phyloP scores from a whole-genome alignment of 1,140 invertebrate genomes.

The Drosophila seguyi region DNA sequence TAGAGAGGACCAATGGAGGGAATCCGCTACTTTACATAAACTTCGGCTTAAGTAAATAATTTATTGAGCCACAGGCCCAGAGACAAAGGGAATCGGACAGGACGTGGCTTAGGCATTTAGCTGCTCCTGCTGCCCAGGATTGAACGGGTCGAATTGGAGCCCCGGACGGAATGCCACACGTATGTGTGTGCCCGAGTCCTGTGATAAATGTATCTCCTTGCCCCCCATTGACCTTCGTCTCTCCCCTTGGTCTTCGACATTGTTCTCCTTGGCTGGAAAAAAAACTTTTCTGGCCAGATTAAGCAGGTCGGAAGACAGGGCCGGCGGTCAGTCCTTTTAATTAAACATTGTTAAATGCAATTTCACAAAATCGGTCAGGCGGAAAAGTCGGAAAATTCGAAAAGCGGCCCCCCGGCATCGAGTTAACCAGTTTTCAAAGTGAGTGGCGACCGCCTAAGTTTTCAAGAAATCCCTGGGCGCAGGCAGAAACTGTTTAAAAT shows the following conservation, averaged over 20 bases:
- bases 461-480: slow-evolving; percentile 4
- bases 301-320: slow-evolving; percentile 31
- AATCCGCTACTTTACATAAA: slow-evolving; percentile 76
- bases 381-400: slow-evolving; percentile 44
- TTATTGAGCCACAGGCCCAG: slow-evolving; percentile 63
- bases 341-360: slow-evolving; percentile 67
- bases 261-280: slow-evolving; percentile 12
- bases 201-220: slow-evolving; percentile 57
- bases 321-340: slow-evolving; percentile 56
- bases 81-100: slow-evolving; percentile 19
- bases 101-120: slow-evolving; percentile 38
- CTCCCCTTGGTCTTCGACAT: slow-evolving; percentile 5
- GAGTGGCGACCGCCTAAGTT: not conserved
- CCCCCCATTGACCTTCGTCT: slow-evolving; percentile 46
- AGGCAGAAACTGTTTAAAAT: slow-evolving; percentile 9
- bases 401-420: slow-evolving; percentile 20
- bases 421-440: slow-evolving; percentile 44
- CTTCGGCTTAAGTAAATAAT: slow-evolving; percentile 80
- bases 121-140: slow-evolving; percentile 9
- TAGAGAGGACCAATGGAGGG: slow-evolving; percentile 55
- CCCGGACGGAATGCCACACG: slow-evolving; percentile 29
- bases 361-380: slow-evolving; percentile 60
- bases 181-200: slow-evolving; percentile 41
- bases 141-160: slow-evolving; percentile 22
- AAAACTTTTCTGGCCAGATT: slow-evolving; percentile 38